phyloP scores from a whole-genome alignment of 2,797 vertebrate species.

The Hephaestus fuliginosus region DNA sequence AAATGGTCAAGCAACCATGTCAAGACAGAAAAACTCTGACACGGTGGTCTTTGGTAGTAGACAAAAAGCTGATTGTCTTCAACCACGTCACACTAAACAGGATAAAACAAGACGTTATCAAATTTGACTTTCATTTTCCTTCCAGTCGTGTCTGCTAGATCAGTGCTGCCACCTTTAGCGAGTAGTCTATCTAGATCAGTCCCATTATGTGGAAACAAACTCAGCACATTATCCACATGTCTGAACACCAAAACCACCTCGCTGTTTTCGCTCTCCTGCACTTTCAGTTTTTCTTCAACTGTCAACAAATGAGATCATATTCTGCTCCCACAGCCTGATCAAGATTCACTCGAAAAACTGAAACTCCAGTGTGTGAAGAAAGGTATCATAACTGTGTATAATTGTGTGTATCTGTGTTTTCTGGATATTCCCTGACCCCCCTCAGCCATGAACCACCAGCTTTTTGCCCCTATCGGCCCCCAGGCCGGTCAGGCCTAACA shows the following conservation, averaged over 20 bases:
- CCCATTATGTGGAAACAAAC: neutral
- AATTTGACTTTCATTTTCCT: no score
- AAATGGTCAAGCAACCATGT: no score
- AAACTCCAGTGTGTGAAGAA: neutral
- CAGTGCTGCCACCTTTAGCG: neutral
- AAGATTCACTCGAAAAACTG: neutral
- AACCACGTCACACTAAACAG: no score
- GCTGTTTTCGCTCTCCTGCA: neutral
- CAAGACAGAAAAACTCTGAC: no score
- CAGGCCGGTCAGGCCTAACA: slow-evolving; percentile 76
- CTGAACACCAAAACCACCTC: neutral
- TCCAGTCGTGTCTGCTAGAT: no score
- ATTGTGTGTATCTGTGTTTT: neutral
- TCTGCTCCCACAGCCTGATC: neutral
- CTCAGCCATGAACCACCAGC: slow-evolving; percentile 45
- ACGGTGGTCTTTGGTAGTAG: no score
- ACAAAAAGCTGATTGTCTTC: no score
- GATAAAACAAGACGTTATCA: no score
- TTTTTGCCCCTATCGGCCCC: slow-evolving; percentile 70
- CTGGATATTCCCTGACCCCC: slow-evolving; percentile 47
- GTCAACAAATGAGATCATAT: neutral
- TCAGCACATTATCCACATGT: neutral
- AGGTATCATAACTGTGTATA: slow-evolving; percentile 31
- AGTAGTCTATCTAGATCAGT: neutral
- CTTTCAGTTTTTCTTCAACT: neutral